phyloP scores from a whole-genome alignment of 2,888 invertebrate species.

The Scelioninae gen. 2 region DNA sequence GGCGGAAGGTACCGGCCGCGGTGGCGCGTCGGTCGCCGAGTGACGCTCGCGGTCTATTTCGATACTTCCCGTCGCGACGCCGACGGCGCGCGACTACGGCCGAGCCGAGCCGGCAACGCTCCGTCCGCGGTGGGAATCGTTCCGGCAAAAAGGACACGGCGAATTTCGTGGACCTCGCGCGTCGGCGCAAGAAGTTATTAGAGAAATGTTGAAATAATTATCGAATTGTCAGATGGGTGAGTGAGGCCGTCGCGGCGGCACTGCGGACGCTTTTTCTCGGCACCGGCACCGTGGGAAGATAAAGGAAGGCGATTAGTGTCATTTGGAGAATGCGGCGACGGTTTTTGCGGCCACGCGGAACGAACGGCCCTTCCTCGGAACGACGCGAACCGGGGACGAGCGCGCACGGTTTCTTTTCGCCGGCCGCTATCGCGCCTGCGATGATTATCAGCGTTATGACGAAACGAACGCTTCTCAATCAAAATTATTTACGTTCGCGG shows the following conservation, averaged over 20 bases:
- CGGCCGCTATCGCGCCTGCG: constrained; percentile 37
- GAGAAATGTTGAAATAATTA: constrained; percentile 73
- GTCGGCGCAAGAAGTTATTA: constrained; percentile 68
- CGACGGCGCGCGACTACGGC: too few species aligned
- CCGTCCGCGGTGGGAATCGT: constrained; percentile 36
- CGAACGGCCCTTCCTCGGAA: constrained; percentile 63
- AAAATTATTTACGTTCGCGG: constrained; percentile 44
- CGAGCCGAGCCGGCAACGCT: too few species aligned
- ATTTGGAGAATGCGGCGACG: constrained; percentile 73
- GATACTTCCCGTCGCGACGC: too few species aligned
- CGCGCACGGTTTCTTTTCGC: constrained; percentile 36
- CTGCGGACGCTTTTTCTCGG: constrained; percentile 67
- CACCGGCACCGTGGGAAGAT: constrained; percentile 74
- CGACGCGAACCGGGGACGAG: constrained; percentile 38
- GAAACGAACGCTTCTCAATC: constrained; percentile 42
- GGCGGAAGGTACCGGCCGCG: too few species aligned
- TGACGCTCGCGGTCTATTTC: too few species aligned
- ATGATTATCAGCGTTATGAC: constrained; percentile 49
- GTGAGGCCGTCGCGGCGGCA: constrained; percentile 57
- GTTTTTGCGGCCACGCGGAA: constrained; percentile 68
- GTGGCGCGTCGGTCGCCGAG: too few species aligned
- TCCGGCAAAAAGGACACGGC: constrained; percentile 53
- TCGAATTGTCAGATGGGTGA: constrained; percentile 69
- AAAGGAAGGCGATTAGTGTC: constrained; percentile 75
- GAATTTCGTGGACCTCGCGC: constrained; percentile 63